Evolutionary conservation across 2,888 invertebrate species (phyloP).

Genomic region (Meiosimyza platycephala): DNA sequence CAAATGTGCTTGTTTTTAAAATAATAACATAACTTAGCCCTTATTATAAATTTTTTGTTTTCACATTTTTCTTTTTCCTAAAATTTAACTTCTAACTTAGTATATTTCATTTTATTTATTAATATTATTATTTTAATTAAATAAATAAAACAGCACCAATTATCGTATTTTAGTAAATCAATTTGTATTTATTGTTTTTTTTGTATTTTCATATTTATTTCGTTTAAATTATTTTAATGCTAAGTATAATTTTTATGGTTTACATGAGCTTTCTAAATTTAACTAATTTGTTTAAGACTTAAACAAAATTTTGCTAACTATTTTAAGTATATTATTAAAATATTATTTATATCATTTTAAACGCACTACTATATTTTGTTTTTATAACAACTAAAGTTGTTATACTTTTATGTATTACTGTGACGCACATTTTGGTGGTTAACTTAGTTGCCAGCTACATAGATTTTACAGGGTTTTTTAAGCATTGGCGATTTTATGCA

Average conservation of each 20-base stretch:
- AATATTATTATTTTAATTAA: slow-evolving; percentile 14
- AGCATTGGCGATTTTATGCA: too few species aligned
- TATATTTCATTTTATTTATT: slow-evolving; percentile 5
- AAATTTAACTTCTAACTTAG: not conserved
- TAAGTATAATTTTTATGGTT: slow-evolving; percentile 15
- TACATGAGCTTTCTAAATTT: slow-evolving; percentile 11
- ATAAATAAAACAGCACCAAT: slow-evolving; percentile 32
- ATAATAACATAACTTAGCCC: not conserved
- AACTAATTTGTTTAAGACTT: slow-evolving; percentile 4
- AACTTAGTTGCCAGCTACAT: slow-evolving; percentile 19
- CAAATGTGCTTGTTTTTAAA: not conserved
- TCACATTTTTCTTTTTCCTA: slow-evolving; percentile 19
- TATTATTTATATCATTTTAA: slow-evolving; percentile 20
- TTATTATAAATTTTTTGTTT: slow-evolving; percentile 2
- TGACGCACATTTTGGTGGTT: slow-evolving; percentile 50
- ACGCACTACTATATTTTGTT: slow-evolving; percentile 13
- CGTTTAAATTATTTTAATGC: not conserved
- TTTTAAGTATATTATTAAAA: slow-evolving; percentile 28
- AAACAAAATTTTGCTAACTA: slow-evolving; percentile 46
- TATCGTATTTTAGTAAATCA: slow-evolving; percentile 7
- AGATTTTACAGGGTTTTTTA: too few species aligned
- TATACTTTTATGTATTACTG: slow-evolving; percentile 37
- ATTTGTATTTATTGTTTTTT: slow-evolving; percentile 4
- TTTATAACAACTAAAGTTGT: slow-evolving; percentile 18
- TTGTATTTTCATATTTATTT: slow-evolving; percentile 9